Conservation (phyloP, 92 coral and sea anemone species). For the Zoanthus sansibaricus region DNA sequence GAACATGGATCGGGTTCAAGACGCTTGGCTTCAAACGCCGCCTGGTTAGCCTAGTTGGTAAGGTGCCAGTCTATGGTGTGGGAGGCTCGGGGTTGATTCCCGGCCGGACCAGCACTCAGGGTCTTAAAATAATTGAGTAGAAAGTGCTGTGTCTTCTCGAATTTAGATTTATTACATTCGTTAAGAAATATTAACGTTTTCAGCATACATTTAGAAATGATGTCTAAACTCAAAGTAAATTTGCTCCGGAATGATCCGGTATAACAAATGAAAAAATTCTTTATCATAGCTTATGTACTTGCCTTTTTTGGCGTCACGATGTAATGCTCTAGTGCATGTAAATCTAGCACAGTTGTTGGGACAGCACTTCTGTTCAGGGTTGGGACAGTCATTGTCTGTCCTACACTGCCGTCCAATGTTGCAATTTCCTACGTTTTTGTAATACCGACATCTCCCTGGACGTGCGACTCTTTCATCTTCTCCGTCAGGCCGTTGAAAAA, state of each 20-base stretch:
- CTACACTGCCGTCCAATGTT: slow-evolving; percentile 43
- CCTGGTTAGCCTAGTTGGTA: too few species aligned
- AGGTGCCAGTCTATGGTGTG: too few species aligned
- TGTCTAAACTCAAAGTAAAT: too few species aligned
- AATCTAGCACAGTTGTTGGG: slow-evolving; percentile 58
- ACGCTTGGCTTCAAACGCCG: too few species aligned
- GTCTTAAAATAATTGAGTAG: too few species aligned
- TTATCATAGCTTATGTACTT: background rate
- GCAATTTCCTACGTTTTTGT: slow-evolving; percentile 7
- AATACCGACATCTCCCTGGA: slow-evolving; percentile 35
- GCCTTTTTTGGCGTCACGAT: slow-evolving; percentile 22
- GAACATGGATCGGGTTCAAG: too few species aligned
- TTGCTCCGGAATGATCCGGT: background rate
- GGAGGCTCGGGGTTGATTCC: too few species aligned
- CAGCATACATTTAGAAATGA: too few species aligned
- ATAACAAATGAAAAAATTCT: background rate
- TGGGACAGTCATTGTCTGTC: slow-evolving; percentile 64
- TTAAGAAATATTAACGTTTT: too few species aligned
- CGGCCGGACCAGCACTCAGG: too few species aligned
- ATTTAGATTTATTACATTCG: too few species aligned
- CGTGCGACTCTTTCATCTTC: background rate
- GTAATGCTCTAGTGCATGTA: slow-evolving; percentile 61
- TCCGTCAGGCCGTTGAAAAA: background rate
- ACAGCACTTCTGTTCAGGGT: slow-evolving; percentile 65
- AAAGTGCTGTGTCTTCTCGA: too few species aligned